Evolutionary conservation across 2,797 vertebrate genomes (phyloP).

Genomic region (Coregonus suidteri): DNA sequence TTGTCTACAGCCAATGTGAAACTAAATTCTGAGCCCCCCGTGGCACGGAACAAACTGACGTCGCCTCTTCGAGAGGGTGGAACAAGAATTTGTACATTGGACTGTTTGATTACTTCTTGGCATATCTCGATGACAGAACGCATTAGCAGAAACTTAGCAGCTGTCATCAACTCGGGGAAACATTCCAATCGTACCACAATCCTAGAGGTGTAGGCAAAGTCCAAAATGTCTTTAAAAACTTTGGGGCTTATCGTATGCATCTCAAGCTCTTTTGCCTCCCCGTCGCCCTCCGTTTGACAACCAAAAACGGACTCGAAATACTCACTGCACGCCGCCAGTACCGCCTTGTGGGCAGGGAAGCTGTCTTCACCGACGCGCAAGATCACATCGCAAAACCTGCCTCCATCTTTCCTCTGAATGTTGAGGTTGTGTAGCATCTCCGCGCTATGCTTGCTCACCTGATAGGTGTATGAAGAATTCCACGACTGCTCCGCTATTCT

Average conservation of each 20-base stretch:
- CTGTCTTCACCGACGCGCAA: constrained; percentile 96
- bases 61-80: constrained; percentile 88
- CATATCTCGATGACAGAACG: constrained; percentile 97
- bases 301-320: constrained; percentile 97
- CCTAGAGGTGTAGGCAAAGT: constrained; percentile 97
- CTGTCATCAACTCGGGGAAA: constrained; percentile 99
- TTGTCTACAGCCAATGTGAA: constrained; percentile 86
- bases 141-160: constrained; percentile 98
- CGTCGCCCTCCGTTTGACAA: constrained; percentile 80
- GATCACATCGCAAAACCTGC: constrained; percentile 97
- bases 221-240: constrained; percentile 97
- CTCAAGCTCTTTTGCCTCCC: constrained; percentile 88
- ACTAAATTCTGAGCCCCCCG: constrained; percentile 81
- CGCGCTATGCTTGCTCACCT: constrained; percentile 98
- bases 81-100: constrained; percentile 97
- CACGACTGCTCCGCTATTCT: constrained; percentile 89
- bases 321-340: constrained; percentile 95
- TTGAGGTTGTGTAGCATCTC: constrained; percentile 98
- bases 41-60: constrained; percentile 89
- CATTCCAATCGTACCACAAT: constrained; percentile 98
- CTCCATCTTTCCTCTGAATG: constrained; percentile 96
- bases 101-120: constrained; percentile 99
- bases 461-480: constrained; percentile 95
- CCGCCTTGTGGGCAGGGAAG: constrained; percentile 95
- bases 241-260: constrained; percentile 99